Conservation (phyloP, 2,113 vertebrate genomes). For the Hemibagrus wyckioides region DNA sequence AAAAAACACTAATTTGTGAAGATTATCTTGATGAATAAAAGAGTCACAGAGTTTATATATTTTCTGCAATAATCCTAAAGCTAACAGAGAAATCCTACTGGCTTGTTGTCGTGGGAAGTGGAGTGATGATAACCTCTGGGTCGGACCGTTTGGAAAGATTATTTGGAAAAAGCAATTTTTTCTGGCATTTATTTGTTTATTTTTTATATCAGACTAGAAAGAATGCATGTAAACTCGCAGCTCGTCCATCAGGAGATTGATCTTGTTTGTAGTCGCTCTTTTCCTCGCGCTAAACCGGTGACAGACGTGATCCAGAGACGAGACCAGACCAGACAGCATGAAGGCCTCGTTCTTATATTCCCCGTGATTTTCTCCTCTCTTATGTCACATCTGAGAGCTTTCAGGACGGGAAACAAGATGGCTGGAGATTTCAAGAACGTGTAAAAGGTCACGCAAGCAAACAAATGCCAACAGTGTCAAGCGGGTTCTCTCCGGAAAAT, state of each 20-base stretch:
- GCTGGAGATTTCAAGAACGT: conserved; percentile 74
- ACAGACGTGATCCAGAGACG: conserved; percentile 13
- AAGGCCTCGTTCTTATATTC: conserved; percentile 34
- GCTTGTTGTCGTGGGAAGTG: too few species aligned
- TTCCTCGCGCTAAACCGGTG: background rate
- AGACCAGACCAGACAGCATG: conserved; percentile 23
- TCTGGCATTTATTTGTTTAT: background rate
- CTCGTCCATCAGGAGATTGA: background rate
- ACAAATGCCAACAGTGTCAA: conserved; percentile 81
- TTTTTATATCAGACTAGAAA: background rate
- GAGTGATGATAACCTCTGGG: too few species aligned
- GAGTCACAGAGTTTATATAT: too few species aligned
- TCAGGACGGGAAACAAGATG: conserved; percentile 62
- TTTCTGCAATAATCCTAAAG: too few species aligned
- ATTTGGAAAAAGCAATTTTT: background rate
- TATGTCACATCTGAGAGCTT: conserved; percentile 42
- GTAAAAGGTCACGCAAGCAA: conserved; percentile 78
- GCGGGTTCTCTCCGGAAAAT: conserved; percentile 64
- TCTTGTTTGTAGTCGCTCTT: conserved; percentile 12
- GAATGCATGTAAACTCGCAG: background rate
- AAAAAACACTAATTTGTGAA: too few species aligned
- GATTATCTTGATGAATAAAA: too few species aligned
- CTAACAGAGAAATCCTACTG: too few species aligned
- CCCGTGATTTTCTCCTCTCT: conserved; percentile 4
- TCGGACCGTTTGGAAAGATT: background rate